A percentile compares a stretch with the other conserved stretches of the same genome.
Evolutionary conservation across 2,888 invertebrate species (phyloP).

Genomic region (Creontiades dilutus): DNA sequence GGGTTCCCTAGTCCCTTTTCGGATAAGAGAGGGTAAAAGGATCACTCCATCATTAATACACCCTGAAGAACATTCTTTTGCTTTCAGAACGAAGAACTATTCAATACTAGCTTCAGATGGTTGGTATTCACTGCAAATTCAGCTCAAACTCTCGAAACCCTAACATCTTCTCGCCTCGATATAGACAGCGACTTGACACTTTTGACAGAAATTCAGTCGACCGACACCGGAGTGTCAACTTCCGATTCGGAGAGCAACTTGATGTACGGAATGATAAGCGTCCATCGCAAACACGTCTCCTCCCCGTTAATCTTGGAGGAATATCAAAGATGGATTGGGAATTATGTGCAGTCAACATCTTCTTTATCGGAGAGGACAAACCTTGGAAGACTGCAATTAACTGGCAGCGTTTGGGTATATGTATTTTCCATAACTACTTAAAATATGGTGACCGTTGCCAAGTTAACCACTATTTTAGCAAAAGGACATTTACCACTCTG

Average conservation of each 20-base stretch:
- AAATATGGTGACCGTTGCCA: no score
- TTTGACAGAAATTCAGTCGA: background rate
- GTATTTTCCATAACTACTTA: no score
- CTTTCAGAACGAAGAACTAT: constrained; percentile 24
- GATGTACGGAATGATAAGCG: background rate
- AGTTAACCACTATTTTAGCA: no score
- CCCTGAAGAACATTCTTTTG: background rate
- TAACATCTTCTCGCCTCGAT: constrained; percentile 28
- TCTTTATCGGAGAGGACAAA: background rate
- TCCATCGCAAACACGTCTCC: constrained; percentile 18
- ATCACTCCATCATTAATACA: background rate
- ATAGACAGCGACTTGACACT: constrained; percentile 55
- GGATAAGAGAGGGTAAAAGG: no score
- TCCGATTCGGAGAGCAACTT: background rate
- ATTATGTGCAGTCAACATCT: background rate
- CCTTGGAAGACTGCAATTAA: background rate
- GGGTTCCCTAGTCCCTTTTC: no score
- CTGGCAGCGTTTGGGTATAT: constrained; percentile 24
- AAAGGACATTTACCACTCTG: no score
- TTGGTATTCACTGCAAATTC: background rate
- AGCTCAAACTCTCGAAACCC: background rate
- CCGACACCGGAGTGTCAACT: background rate
- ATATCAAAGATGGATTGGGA: constrained; percentile 21
- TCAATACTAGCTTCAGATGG: constrained; percentile 57
- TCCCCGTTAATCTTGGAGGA: background rate